Evolutionary conservation across 1,140 invertebrate genomes (phyloP).

Genomic region (Vanessa atalanta): DNA sequence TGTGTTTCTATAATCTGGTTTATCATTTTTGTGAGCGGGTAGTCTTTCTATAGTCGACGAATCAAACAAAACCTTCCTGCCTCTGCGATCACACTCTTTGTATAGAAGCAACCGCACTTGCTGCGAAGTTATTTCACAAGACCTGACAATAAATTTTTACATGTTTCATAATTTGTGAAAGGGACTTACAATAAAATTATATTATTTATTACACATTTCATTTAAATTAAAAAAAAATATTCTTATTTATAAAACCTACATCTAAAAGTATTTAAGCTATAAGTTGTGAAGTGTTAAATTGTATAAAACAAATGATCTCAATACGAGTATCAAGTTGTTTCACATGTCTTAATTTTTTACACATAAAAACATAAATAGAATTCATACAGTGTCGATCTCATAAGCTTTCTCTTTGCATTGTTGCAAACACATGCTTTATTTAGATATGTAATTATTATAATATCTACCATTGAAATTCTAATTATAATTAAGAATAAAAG

Average conservation of each 20-base stretch:
- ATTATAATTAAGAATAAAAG: not conserved
- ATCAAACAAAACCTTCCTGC: conserved; percentile 91
- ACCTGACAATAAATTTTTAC: conserved; percentile 46
- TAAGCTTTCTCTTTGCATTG: conserved; percentile 38
- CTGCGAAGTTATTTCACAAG: conserved; percentile 75
- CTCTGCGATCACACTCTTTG: conserved; percentile 90
- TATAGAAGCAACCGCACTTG: conserved; percentile 90
- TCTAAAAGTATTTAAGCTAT: no score
- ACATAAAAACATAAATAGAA: not conserved
- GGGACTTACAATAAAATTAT: not conserved
- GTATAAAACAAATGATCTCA: no score
- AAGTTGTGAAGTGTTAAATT: no score
- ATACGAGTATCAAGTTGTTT: no score
- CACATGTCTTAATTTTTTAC: not conserved
- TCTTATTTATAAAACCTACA: no score
- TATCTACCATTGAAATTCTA: not conserved
- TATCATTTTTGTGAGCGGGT: conserved; percentile 65
- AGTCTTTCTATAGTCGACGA: conserved; percentile 86
- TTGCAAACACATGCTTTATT: conserved; percentile 11
- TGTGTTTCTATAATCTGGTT: conserved; percentile 50
- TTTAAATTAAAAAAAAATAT: no score
- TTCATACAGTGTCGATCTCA: conserved; percentile 16
- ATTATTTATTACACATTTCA: no score
- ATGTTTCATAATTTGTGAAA: conserved; percentile 6
- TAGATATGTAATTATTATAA: not conserved